phyloP scores from a whole-genome alignment of 1,140 invertebrate species.

The Eubasilissa regina region DNA sequence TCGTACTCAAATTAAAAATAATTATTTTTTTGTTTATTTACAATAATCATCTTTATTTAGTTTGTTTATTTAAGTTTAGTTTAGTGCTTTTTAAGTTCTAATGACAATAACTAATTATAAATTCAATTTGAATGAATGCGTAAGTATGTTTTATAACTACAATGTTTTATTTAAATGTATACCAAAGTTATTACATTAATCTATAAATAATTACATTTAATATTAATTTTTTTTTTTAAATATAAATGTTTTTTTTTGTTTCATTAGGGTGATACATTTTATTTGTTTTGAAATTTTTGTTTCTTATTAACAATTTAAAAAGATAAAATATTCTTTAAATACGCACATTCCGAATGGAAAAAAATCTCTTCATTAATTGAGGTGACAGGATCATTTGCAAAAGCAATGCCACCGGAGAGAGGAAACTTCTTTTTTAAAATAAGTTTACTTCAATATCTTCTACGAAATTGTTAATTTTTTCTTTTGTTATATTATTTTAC shows the following conservation, averaged over 20 bases:
- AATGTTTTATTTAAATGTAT: slow-evolving; percentile 38
- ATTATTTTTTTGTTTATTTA: background rate
- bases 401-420: too few species aligned
- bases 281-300: background rate
- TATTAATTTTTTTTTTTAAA: slow-evolving; percentile 25
- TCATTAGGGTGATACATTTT: slow-evolving; percentile 8
- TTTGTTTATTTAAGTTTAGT: slow-evolving; percentile 6
- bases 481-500: too few species aligned
- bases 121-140: background rate
- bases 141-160: slow-evolving; percentile 4
- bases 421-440: too few species aligned
- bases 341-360: too few species aligned
- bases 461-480: too few species aligned
- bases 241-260: slow-evolving; percentile 11
- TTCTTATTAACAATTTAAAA: too few species aligned
- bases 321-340: too few species aligned
- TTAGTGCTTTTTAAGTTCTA: slow-evolving; percentile 6
- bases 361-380: too few species aligned
- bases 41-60: background rate
- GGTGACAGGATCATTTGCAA: too few species aligned
- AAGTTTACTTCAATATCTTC: too few species aligned
- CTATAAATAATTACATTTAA: background rate
- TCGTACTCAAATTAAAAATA: slow-evolving; percentile 18
- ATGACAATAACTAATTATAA: slow-evolving; percentile 43
- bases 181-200: slow-evolving; percentile 40